phyloP scores from a whole-genome alignment of 2,888 invertebrate genomes.

The Drosophila conformis region DNA sequence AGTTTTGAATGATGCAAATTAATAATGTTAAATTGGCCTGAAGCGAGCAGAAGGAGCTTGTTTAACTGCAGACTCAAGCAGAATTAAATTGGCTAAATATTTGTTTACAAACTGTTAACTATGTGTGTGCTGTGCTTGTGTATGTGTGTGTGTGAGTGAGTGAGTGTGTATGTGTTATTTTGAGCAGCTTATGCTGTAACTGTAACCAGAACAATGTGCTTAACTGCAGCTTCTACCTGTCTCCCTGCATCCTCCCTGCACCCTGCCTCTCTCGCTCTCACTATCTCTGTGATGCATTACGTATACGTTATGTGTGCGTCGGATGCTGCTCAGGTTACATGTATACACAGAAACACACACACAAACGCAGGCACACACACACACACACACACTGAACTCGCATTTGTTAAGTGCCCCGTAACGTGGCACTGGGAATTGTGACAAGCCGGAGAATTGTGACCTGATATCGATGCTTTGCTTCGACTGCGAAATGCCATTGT shows the following conservation, averaged over 20 bases:
- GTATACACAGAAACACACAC: slow-evolving; percentile 13
- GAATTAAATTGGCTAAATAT: slow-evolving; percentile 30
- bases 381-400: slow-evolving; percentile 6
- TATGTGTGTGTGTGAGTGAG: background rate
- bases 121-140: background rate
- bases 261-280: too few species aligned
- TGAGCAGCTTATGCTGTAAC: background rate
- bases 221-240: background rate
- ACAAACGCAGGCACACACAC: slow-evolving; percentile 1
- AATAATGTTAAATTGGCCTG: background rate
- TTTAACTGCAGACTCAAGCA: background rate
- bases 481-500: slow-evolving; percentile 30
- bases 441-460: slow-evolving; percentile 31
- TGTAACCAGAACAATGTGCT: slow-evolving; percentile 20
- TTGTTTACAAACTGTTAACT: slow-evolving; percentile 30
- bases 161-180: background rate
- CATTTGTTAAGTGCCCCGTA: slow-evolving; percentile 18
- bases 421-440: slow-evolving; percentile 11
- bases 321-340: slow-evolving; percentile 31
- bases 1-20: background rate
- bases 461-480: slow-evolving; percentile 34
- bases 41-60: background rate
- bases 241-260: background rate
- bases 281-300: slow-evolving; percentile 23
- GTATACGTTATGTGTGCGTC: slow-evolving; percentile 43